Conservation (phyloP, 2,113 vertebrate species). For the Pomatostomus ruficeps region DNA sequence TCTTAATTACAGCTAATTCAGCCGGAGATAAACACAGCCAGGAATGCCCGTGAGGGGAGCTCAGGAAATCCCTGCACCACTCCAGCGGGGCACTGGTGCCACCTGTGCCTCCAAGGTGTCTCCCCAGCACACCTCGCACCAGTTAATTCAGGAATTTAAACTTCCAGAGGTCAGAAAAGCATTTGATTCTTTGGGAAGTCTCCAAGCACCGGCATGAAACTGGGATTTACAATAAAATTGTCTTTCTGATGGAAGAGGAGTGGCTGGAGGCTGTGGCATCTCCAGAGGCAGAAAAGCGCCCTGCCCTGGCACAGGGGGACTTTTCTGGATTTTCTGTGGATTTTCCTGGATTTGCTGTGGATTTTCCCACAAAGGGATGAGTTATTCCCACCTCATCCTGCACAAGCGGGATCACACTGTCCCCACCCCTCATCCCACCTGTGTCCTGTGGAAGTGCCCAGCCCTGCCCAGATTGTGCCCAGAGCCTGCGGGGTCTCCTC, state of each 20-base stretch:
- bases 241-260: background rate
- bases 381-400: background rate
- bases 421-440: background rate
- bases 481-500: background rate
- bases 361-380: background rate
- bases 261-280: background rate
- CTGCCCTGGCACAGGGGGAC: background rate
- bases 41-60: background rate
- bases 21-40: background rate
- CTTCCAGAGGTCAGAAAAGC: background rate
- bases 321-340: too few relatives aligned
- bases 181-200: background rate
- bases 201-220: fast-evolving
- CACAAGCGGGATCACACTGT: background rate
- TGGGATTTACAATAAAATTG: background rate
- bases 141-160: background rate
- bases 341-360: too few relatives aligned
- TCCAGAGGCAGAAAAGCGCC: background rate
- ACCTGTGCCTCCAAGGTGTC: background rate
- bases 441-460: background rate
- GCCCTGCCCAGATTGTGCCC: background rate
- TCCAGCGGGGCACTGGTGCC: background rate
- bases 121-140: background rate
- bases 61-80: background rate
- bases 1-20: background rate